Evolutionary conservation across 2,797 vertebrate genomes (phyloP), one percentile per base, ranked within the genome.

Genomic region (Acipenser ruthenus): DNA sequence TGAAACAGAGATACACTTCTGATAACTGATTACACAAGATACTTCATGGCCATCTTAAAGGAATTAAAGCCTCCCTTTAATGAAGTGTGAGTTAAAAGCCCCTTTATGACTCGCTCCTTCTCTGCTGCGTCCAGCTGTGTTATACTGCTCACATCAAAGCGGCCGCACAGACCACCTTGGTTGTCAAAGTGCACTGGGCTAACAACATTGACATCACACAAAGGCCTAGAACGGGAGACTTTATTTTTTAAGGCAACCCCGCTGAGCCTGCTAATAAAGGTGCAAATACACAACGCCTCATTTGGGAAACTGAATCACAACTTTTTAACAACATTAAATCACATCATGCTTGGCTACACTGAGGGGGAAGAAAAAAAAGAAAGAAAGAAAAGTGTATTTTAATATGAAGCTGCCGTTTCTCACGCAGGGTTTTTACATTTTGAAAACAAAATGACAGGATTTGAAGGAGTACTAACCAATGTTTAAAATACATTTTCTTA

Each of bases 11-110:
- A 89, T 87, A 88, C 84, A 80, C 80, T 74, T 64, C 81, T 0
- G 83, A 85, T 83, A 86, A 78, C 75, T 84, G 83, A 85, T 84
- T 64, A 75, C 77, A 88, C 73, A 79, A 80, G 86, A 89, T 80
- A 83, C 67, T 65, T 60, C 63, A 68, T 12, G 52, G 53, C 67
- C 72, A 75, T 78, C 78, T 72, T 73, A 66, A 71, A 78, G 75
- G 71, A 74, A 69, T 64, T 73, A 72, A 73, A 65, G 37, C 69
- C 75, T 72, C 51, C 69, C 78, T 75, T 81, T 71, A 78, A 79
- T 74, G 71, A 71, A 63, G 71, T 37, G 65, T 0, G 63, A 58
- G 72, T 55, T 61, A 65, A 7, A 0, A 11, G 5, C 60, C 58
- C 8, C 65, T 68, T 72, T 67, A 63, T 50, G 67, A 68, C 65